A percentile compares a stretch with the other conserved stretches of the same genome.
Conservation (phyloP, 2,797 vertebrate species). For the Epinephelus malabaricus region DNA sequence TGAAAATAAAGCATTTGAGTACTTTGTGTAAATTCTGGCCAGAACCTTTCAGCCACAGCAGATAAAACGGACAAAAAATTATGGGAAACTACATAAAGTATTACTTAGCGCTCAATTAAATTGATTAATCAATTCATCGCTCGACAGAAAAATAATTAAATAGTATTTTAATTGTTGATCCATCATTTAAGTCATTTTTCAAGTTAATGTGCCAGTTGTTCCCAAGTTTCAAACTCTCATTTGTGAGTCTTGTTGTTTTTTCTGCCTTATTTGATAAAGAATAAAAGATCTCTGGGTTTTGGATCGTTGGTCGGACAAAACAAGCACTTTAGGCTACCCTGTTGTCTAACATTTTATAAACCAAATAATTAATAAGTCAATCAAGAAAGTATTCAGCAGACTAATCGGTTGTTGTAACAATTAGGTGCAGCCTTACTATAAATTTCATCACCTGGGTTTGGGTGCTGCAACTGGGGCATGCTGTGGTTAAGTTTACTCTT, state of each 20-base stretch:
- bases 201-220: background rate
- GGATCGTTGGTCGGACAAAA: background rate
- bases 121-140: too few relatives aligned
- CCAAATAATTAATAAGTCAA: background rate
- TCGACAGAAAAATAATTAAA: too few relatives aligned
- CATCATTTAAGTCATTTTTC: background rate
- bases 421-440: background rate
- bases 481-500: background rate
- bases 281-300: background rate
- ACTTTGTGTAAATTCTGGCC: too few relatives aligned
- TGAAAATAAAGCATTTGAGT: background rate
- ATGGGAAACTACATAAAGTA: too few relatives aligned
- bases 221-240: background rate
- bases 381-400: background rate
- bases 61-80: too few relatives aligned
- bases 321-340: background rate
- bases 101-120: too few relatives aligned
- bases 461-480: background rate
- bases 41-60: too few relatives aligned
- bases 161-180: too few relatives aligned
- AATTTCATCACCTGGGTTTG: fast-evolving
- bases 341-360: background rate
- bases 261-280: background rate
- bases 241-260: background rate
- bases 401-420: background rate